Conservation (phyloP, 1,140 invertebrate species). For the Drosophila tsacasi region DNA sequence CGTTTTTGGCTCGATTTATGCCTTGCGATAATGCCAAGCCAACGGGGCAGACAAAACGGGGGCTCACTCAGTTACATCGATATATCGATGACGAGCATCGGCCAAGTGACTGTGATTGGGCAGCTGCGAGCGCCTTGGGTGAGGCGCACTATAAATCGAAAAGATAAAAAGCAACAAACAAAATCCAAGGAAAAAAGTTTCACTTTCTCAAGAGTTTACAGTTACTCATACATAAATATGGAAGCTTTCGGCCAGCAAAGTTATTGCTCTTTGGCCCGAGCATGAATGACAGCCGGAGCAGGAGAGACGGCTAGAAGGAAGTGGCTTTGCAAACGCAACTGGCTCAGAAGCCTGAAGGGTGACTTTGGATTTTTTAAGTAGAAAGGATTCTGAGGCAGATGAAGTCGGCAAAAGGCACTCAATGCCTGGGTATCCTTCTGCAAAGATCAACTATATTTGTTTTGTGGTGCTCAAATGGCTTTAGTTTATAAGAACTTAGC, state of each 20-base stretch:
- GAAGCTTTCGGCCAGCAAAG: conserved; percentile 51
- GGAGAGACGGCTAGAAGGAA: conserved; percentile 32
- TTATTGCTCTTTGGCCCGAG: conserved; percentile 55
- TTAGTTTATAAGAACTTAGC: not conserved
- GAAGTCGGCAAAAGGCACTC: not conserved
- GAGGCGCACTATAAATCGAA: conserved; percentile 72
- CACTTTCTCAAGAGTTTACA: conserved; percentile 78
- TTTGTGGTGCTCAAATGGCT: not conserved
- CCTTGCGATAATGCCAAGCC: conserved; percentile 66
- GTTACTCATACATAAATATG: conserved; percentile 81
- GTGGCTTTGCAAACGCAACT: conserved; percentile 4
- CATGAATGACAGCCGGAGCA: conserved; percentile 37
- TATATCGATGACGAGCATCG: conserved; percentile 44
- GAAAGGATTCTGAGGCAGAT: not conserved
- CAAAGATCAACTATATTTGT: not conserved
- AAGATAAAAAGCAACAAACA: conserved; percentile 64
- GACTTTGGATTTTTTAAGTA: not conserved
- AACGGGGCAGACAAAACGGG: conserved; percentile 26
- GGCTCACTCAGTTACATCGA: conserved; percentile 70
- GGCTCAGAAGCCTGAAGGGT: conserved; percentile 14
- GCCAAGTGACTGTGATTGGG: conserved; percentile 38
- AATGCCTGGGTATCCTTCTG: not conserved
- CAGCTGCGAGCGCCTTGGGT: conserved; percentile 57
- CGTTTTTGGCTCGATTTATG: conserved; percentile 82
- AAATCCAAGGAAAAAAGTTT: conserved; percentile 63